Evolutionary conservation across 2,888 invertebrate genomes (phyloP).

Genomic region (Atherix ibis): DNA sequence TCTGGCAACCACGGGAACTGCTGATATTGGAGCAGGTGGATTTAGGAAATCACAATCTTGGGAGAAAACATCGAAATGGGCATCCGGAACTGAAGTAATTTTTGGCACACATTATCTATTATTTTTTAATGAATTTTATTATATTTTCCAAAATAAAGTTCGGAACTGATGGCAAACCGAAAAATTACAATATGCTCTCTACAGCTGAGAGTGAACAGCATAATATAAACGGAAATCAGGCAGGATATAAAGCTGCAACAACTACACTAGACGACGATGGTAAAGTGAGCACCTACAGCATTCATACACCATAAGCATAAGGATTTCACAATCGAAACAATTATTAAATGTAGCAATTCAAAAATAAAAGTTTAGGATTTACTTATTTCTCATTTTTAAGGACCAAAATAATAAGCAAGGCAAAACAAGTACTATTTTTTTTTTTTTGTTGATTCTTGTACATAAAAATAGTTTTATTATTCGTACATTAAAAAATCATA

Average conservation of each 20-base stretch:
- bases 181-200: conserved; percentile 27
- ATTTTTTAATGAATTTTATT: background rate
- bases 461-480: too few relatives aligned
- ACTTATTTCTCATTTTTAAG: too few relatives aligned
- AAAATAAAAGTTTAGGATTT: too few relatives aligned
- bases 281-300: conserved; percentile 40
- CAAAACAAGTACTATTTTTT: too few relatives aligned
- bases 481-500: too few relatives aligned
- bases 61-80: conserved; percentile 33
- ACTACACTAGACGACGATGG: conserved; percentile 48
- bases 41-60: conserved; percentile 26
- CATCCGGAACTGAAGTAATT: conserved; percentile 28
- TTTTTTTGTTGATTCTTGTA: too few relatives aligned
- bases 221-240: conserved; percentile 38
- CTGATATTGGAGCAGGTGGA: conserved; percentile 6
- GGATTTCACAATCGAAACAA: too few relatives aligned
- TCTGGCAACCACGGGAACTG: conserved; percentile 8
- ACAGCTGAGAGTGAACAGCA: conserved; percentile 30
- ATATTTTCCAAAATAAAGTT: conserved; percentile 18
- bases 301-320: conserved; percentile 22
- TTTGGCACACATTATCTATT: background rate
- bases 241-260: conserved; percentile 37
- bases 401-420: too few relatives aligned
- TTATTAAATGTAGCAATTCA: too few relatives aligned
- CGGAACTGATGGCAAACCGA: conserved; percentile 25